A percentile compares a stretch with the other conserved stretches of the same genome.
Conservation (phyloP, 2,888 invertebrate species). For the Dryocosmus kuriphilus region DNA sequence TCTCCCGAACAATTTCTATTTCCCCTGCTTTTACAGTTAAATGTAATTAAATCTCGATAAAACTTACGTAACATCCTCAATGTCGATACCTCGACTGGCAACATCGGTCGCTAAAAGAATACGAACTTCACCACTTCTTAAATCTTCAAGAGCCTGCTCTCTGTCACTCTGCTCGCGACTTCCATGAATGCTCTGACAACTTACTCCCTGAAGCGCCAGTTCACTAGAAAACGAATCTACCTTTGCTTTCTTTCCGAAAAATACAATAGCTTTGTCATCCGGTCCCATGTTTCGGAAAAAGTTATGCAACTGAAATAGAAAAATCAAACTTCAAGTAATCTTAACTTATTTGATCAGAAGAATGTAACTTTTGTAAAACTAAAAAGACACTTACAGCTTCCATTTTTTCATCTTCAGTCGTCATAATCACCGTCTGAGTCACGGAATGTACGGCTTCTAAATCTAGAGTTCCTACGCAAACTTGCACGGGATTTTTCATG, state of each 20-base stretch:
- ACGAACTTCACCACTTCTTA: constrained; percentile 87
- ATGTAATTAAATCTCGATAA: neutral
- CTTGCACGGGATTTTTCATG: constrained; percentile 93
- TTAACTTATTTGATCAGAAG: neutral
- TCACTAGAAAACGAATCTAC: constrained; percentile 92
- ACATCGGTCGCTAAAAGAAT: constrained; percentile 97
- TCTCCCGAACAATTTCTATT: neutral
- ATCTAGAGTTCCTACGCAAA: constrained; percentile 93
- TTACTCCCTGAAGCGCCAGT: constrained; percentile 83
- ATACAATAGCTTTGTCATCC: constrained; percentile 92
- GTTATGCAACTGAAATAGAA: constrained; percentile 80
- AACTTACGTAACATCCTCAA: constrained; percentile 87
- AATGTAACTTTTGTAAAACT: neutral
- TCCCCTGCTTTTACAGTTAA: neutral
- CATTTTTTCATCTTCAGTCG: constrained; percentile 86
- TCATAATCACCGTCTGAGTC: constrained; percentile 87
- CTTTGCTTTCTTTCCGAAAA: constrained; percentile 91
- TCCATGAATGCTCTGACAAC: constrained; percentile 92
- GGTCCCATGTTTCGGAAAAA: constrained; percentile 86
- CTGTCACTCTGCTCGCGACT: constrained; percentile 90
- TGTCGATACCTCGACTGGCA: constrained; percentile 95
- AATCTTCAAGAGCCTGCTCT: constrained; percentile 90
- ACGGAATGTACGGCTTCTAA: constrained; percentile 94
- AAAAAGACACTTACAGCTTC: constrained; percentile 77
- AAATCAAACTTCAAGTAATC: too few relatives aligned